Base-by-base conservation (phyloP, 2,797 vertebrate genomes). In the Pangasius larnaudii region DNA sequence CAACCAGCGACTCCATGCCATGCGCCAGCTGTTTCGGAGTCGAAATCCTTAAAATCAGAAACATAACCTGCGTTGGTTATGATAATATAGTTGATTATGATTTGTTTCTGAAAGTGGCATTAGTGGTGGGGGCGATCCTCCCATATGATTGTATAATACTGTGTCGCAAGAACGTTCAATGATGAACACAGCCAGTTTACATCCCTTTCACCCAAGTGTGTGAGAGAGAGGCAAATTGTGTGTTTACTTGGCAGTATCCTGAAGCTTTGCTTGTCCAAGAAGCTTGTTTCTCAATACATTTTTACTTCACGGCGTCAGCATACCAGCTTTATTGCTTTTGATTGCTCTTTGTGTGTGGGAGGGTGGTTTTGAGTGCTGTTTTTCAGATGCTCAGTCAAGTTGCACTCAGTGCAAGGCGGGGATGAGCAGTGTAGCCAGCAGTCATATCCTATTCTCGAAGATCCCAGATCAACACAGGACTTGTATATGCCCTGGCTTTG, bases 201-300 rank as follows among this genome's bases (percentile, higher is more conserved):
- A 63, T n/a, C 1, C 18, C 33, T 42, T 39, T 39, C n/a, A 24
- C 39, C 27, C 5, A 14, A n/a, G 22, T 36, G 18, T 39, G 22
- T 16, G 16, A 80, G 77, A 80, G 5, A 10, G 39, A 63, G 24
- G 8, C 27, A n/a, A 14, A 46, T 18, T 14, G 36, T n/a, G 51
- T n/a, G 24, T 39, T 58, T 58, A 59, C 39, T 24, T 13, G 19
- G 75, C 49, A 4, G n/a, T 30, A 33, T 53, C 49, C 9, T 11
- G 39, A 42, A 27, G 9, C 75, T 8, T 33, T 33, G 46, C 3
- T 56, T 79, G 75, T 33, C 16, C 30, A 18, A 16, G 19, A 13
- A 65, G 30, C 78, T 58, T 80, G 30, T 58, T 80, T 80, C 78
- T 58, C 53, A 39, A 59, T 39, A 27, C 53, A 80, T 80, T 80